A percentile compares a stretch with the other conserved stretches of the same genome.
phyloP scores from a whole-genome alignment of 2,888 invertebrate genomes.

The Dinocampus coccinellae region DNA sequence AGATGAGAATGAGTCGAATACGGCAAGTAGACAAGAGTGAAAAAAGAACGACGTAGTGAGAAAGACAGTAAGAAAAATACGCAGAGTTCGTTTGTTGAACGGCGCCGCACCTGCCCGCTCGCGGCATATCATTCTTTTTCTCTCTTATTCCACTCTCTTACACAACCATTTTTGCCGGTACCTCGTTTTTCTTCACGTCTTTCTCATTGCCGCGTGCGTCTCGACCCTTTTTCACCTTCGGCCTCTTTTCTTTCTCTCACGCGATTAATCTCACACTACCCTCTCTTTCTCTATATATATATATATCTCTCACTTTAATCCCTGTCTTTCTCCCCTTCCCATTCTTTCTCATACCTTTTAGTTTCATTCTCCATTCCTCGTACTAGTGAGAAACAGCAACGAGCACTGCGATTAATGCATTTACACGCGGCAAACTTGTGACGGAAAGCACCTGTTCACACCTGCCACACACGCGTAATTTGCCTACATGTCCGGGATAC shows the following conservation, averaged over 20 bases:
- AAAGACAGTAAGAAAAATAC: constrained; percentile 8
- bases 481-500: neutral
- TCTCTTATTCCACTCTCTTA: constrained; percentile 6
- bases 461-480: constrained; percentile 27
- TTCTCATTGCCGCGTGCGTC: constrained; percentile 12
- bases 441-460: constrained; percentile 37
- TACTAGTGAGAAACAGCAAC: constrained; percentile 3
- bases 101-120: constrained; percentile 27
- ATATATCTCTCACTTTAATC: too few species aligned
- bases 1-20: constrained; percentile 4
- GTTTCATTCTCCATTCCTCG: neutral
- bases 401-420: constrained; percentile 35
- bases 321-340: too few species aligned
- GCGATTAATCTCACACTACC: constrained; percentile 19
- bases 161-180: neutral
- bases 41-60: constrained; percentile 1
- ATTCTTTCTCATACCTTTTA: neutral
- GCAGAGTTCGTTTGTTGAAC: constrained; percentile 15
- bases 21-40: neutral
- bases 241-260: constrained; percentile 14
- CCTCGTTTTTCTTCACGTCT: constrained; percentile 15
- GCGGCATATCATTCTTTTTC: constrained; percentile 18
- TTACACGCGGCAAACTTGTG: constrained; percentile 28
- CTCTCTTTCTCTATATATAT: constrained; percentile 12
- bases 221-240: constrained; percentile 38